Evolutionary conservation across 2,888 invertebrate genomes (phyloP).

Genomic region (Drosophila siamana): DNA sequence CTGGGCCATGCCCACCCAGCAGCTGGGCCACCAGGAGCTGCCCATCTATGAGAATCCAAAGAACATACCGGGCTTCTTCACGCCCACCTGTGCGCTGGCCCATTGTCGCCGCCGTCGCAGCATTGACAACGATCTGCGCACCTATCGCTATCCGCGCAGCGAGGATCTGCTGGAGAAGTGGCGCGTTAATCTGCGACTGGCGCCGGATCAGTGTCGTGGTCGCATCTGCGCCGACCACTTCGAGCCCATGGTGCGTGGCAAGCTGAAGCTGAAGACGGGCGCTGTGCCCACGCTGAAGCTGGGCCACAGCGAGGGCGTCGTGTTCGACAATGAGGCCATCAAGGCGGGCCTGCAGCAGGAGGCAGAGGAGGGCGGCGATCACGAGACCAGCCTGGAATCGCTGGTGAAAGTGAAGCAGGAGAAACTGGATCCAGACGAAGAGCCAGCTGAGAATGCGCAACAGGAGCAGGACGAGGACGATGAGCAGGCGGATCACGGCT

Average conservation of each 20-base stretch:
- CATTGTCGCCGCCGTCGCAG: slow-evolving; percentile 74
- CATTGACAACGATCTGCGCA: slow-evolving; percentile 72
- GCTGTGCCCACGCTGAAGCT: slow-evolving; percentile 80
- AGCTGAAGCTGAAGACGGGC: slow-evolving; percentile 73
- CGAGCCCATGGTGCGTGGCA: slow-evolving; percentile 71
- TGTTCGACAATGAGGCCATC: slow-evolving; percentile 71
- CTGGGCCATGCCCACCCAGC: slow-evolving; percentile 80
- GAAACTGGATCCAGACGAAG: neutral
- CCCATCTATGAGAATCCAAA: slow-evolving; percentile 80
- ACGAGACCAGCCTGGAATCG: slow-evolving; percentile 18
- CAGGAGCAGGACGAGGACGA: slow-evolving; percentile 11
- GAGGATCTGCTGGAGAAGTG: slow-evolving; percentile 74
- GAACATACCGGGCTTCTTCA: slow-evolving; percentile 73
- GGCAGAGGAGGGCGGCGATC: slow-evolving; percentile 14
- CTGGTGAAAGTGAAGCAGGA: slow-evolving; percentile 14
- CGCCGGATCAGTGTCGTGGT: slow-evolving; percentile 69
- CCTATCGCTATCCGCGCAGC: slow-evolving; percentile 77
- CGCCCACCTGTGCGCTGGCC: slow-evolving; percentile 71
- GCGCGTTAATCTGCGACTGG: slow-evolving; percentile 73
- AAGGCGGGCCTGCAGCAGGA: slow-evolving; percentile 54
- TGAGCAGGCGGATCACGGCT: slow-evolving; percentile 43
- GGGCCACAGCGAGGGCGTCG: slow-evolving; percentile 71
- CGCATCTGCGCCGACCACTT: slow-evolving; percentile 80
- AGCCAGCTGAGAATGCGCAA: slow-evolving; percentile 1
- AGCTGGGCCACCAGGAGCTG: slow-evolving; percentile 71